Base-by-base conservation (phyloP, 2,797 vertebrate genomes). In the Crossoptilon crossoptilon region DNA sequence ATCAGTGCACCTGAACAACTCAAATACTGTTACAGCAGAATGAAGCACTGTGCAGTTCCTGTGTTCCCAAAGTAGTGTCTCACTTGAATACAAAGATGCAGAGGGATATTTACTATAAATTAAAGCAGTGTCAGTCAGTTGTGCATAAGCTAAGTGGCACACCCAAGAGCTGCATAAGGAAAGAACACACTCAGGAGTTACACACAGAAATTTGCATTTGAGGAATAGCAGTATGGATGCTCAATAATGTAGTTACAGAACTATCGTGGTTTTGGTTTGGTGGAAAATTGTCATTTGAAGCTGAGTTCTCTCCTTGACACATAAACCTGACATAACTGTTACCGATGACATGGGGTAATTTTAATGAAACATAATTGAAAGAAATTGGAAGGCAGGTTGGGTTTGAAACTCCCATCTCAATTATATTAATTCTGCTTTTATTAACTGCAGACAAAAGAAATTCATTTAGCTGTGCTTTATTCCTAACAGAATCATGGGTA, bases 371-470 rank as follows among this genome's bases (percentile, higher is more conserved):
- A 14, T 74, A 94, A 88, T 75, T 70, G 79, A 86, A 84, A 91
- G 84, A 71, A 73, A 84, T 51, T 85, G 76, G 94, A 93, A 94
- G 79, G 76, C 82, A 77, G 59, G 73, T 93, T 92, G 77, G 81
- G 64, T 82, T 66, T 51, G 55, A 37, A 86, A 91, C 60, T 91
- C 89, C 46, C 73, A 69, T 88, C 51, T 55, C 67, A 87, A 92
- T 81, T 86, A 82, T 81, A 89, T 86, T 82, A 75, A 90, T 94
- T 90, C 73, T 60, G 37, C 77, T 82, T 91, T 72, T 90, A 81
- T 82, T 72, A 92, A 91, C 46, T 59, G 75, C 81, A 94, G 76
- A 80, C 76, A 66, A 94, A 93, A 94, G 31, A 72, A 83, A 78
- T 63, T 92, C 49, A 72, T 95, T 90, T 87, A 81, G 39, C 33